Base-by-base conservation (phyloP, 2,797 vertebrate species). In the Anolis apletophallus region DNA sequence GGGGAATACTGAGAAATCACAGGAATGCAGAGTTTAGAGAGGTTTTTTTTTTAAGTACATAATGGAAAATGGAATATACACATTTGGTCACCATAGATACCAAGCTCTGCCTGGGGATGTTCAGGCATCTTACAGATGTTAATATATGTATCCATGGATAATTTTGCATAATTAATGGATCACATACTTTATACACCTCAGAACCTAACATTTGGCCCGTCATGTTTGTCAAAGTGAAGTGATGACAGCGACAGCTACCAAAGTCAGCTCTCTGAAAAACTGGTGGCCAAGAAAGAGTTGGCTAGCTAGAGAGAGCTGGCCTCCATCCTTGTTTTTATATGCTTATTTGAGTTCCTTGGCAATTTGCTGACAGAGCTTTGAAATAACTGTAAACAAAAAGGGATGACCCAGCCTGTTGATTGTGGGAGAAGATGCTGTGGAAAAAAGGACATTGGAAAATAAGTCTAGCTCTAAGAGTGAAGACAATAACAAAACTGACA, bases 291-390 rank as follows among this genome's bases (percentile, higher is more conserved):
- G 34, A 80, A 90, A 26, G 26, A 84, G 84, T 73, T 79, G 0
- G 88, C 80, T 89, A 64, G 87, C 91, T 89, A 83, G 74, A 40
- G 46, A 73, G 69, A 34, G 59, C 88, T 91, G 83, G 80, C 23
- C 84, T 3, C 85, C n/a, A 88, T 54, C 14, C 83, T 92, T 88
- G 85, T 59, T 91, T 81, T 90, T 81, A 86, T 85, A 85, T 78
- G 57, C 88, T 93, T 93, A 79, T 88, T 34, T 85, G 88, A 83
- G 52, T 76, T 88, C 91, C 54, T 77, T 87, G 85, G 72, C 80
- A 91, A 76, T 36, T 83, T 71, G 36, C 87, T 91, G 84, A 88
- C 87, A 87, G 88, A 91, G 88, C 23, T 34, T 83, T 46, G 74
- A 87, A 46, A 77, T 29, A 64, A 17, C 0, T 89, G 52, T 81